These are phyloP conservation scores for Theristus sp. DNA, from an alignment of 2,888 invertebrate species.

Conservation along the genomic window DNA sequence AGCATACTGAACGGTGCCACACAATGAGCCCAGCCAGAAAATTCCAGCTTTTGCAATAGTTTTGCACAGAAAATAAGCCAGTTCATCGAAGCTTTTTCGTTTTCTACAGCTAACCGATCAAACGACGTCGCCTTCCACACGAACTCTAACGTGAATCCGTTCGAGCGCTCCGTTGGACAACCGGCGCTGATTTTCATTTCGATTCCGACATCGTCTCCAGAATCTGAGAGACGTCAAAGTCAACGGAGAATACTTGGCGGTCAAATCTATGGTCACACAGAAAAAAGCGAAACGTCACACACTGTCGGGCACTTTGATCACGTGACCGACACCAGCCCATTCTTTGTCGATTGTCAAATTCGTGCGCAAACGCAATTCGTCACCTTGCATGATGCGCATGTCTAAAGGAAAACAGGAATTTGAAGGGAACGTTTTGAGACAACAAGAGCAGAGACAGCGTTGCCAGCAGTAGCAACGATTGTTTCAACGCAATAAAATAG, in stretches of 20 bases:
- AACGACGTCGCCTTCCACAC: conserved; percentile 98
- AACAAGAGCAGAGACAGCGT: too few species aligned
- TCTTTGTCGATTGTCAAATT: conserved; percentile 19
- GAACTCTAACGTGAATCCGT: conserved; percentile 92
- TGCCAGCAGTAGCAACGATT: too few species aligned
- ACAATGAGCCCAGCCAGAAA: background rate
- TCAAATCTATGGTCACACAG: too few species aligned
- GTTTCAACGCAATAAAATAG: too few species aligned
- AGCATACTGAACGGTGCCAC: conserved; percentile 53
- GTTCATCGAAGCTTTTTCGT: background rate
- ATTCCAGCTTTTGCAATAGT: too few species aligned
- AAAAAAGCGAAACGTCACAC: conserved; percentile 16
- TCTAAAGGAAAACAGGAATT: conserved; percentile 38
- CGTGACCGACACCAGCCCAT: conserved; percentile 95
- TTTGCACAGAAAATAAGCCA: background rate
- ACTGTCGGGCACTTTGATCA: conserved; percentile 51
- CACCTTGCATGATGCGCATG: conserved; percentile 97
- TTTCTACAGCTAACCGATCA: conserved; percentile 47
- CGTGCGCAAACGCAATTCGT: conserved; percentile 72
- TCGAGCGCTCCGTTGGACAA: conserved; percentile 77
- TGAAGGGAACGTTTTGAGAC: background rate
- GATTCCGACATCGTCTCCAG: conserved; percentile 90
- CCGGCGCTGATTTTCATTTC: conserved; percentile 78
- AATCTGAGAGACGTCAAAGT: conserved; percentile 40
- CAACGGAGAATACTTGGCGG: too few species aligned